Evolutionary conservation across 2,113 vertebrate genomes (phyloP).

Genomic region (Notarius lentiginosus): DNA sequence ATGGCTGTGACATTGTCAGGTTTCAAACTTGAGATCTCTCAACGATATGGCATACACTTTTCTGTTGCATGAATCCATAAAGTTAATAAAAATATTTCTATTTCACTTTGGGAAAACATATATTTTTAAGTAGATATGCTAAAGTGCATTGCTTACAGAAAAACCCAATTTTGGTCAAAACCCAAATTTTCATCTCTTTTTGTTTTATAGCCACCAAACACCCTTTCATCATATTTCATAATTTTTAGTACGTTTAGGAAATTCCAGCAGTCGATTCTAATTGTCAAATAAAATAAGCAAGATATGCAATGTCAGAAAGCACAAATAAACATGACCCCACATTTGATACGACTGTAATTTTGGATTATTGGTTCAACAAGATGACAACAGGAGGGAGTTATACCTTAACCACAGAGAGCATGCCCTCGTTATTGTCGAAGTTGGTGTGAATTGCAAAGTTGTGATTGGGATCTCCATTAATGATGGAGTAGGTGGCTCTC

Average conservation of each 20-base stretch:
- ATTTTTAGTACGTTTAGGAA: background rate
- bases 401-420: conserved; percentile 95
- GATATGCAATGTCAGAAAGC: background rate
- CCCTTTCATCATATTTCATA: background rate
- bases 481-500: conserved; percentile 91
- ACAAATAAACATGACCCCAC: background rate
- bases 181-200: too few relatives aligned
- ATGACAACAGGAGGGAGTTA: conserved; percentile 19
- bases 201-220: background rate
- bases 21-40: background rate
- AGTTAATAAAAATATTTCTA: background rate
- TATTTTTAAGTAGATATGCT: background rate
- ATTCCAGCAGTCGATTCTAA: background rate
- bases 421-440: conserved; percentile 91
- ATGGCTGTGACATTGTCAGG: too few relatives aligned
- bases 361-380: background rate
- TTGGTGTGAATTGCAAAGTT: conserved; percentile 95
- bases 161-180: too few relatives aligned
- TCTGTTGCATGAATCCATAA: background rate
- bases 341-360: background rate
- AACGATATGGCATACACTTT: background rate
- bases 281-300: background rate
- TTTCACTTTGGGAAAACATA: background rate
- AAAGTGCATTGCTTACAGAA: background rate
- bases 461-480: conserved; percentile 87